Base-by-base conservation (phyloP, 2,888 invertebrate species). In the Leptothorax acervorum region DNA sequence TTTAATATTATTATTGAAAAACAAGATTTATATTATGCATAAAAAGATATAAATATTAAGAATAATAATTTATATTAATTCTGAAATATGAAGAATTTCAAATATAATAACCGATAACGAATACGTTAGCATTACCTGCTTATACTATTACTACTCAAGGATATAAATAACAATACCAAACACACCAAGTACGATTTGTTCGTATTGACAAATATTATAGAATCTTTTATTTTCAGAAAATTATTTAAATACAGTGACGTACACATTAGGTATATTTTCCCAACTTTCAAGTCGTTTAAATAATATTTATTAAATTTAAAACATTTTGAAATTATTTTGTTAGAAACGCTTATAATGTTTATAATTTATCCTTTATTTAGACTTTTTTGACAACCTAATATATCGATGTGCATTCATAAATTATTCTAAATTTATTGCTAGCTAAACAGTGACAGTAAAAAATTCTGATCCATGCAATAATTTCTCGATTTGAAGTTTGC, bases 71-170 rank as follows among this genome's bases (percentile, higher is more conserved):
- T 53, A 3, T 53, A 39, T 8, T n/a, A 53, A 53, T 53, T 39
- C 3, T 70, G 48, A 18, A 42, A 75, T 63, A 35, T 62, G 11
- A n/a, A 48, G 48, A 48, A n/a, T 48, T 51, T 66, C 8, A 15
- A 48, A 65, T 42, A 28, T 75, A 62, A 15, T 74, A n/a, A n/a
- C n/a, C n/a, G n/a, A n/a, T n/a, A 48, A 51, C 35, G 62, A 60
- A 62, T 35, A 75, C 39, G 35, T 39, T 51, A 28, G 42, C 15
- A 42, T 57, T 45, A 45, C 5, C 45, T 78, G 8, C 3, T 23
- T 53, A 15, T 48, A 60, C 4, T 75, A 51, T 63, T 35, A 15
- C n/a, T 48, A 48, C 9, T 51, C 62, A 45, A 76, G 12, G 15
- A 39, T 3, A 39, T 3, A 51, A 53, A 39, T n/a, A 63, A 45